Evolutionary conservation across 1,140 invertebrate genomes (phyloP).

Genomic region (Venturia canescens): DNA sequence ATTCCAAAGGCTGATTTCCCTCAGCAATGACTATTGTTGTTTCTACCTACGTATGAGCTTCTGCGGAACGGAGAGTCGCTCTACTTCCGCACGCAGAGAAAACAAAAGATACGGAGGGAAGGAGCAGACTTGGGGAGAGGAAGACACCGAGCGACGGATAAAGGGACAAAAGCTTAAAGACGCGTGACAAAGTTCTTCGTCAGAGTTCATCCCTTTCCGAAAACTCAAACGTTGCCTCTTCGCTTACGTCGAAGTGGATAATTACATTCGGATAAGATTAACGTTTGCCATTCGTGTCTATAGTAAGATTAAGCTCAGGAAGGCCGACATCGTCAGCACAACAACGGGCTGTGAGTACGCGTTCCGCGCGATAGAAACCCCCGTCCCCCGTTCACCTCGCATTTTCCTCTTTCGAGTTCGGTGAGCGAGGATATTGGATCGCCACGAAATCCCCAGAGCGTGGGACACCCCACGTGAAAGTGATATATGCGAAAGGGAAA

Average conservation of each 20-base stretch:
- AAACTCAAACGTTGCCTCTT: constrained; percentile 10
- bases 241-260: constrained; percentile 2
- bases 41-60: background rate
- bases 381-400: background rate
- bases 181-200: background rate
- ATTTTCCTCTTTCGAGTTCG: background rate
- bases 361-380: background rate
- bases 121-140: background rate
- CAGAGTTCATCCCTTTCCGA: constrained; percentile 2
- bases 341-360: background rate
- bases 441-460: background rate
- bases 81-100: background rate
- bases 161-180: constrained; percentile 8
- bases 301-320: background rate
- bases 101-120: background rate
- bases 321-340: background rate
- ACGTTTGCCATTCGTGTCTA: constrained; percentile 23
- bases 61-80: background rate
- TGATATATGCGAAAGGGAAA: constrained; percentile 4
- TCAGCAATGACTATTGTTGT: background rate
- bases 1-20: constrained; percentile 1
- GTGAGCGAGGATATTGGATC: constrained; percentile 23
- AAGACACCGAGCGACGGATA: background rate
- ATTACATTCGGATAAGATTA: constrained; percentile 35
- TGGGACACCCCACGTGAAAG: constrained; percentile 14